Conservation (phyloP, 2,888 invertebrate species). For the Lymantria monacha region DNA sequence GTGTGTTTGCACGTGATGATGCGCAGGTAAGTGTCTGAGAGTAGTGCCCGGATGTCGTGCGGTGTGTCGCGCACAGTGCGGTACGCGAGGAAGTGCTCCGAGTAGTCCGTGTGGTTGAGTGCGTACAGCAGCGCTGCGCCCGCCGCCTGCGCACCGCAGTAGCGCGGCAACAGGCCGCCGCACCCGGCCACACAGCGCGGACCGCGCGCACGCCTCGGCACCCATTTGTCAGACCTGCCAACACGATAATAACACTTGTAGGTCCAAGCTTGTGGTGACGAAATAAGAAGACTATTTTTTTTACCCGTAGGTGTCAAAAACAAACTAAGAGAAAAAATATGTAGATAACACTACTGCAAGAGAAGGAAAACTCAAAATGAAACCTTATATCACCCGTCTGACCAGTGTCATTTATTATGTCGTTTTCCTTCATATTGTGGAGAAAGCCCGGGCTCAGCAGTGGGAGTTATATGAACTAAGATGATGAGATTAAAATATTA, state of each 20-base stretch:
- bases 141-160: conserved; percentile 85
- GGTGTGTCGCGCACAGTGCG: conserved; percentile 88
- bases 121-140: conserved; percentile 89
- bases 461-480: too few relatives aligned
- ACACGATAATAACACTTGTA: neutral
- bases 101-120: conserved; percentile 87
- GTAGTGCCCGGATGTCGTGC: conserved; percentile 91
- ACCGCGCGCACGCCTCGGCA: conserved; percentile 86
- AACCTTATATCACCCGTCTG: too few relatives aligned
- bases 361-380: too few relatives aligned
- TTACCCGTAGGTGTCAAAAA: too few relatives aligned
- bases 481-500: too few relatives aligned
- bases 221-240: conserved; percentile 84
- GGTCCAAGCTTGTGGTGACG: too few relatives aligned
- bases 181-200: conserved; percentile 88
- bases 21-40: conserved; percentile 88
- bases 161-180: conserved; percentile 92
- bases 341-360: too few relatives aligned
- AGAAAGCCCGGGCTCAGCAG: too few relatives aligned
- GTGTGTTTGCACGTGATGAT: conserved; percentile 85
- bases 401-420: too few relatives aligned
- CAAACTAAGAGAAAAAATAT: too few relatives aligned
- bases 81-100: conserved; percentile 91
- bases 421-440: too few relatives aligned
- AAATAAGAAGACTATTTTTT: too few relatives aligned